phyloP scores from a whole-genome alignment of 2,113 vertebrate species.

The Zosterops hypoxanthus region DNA sequence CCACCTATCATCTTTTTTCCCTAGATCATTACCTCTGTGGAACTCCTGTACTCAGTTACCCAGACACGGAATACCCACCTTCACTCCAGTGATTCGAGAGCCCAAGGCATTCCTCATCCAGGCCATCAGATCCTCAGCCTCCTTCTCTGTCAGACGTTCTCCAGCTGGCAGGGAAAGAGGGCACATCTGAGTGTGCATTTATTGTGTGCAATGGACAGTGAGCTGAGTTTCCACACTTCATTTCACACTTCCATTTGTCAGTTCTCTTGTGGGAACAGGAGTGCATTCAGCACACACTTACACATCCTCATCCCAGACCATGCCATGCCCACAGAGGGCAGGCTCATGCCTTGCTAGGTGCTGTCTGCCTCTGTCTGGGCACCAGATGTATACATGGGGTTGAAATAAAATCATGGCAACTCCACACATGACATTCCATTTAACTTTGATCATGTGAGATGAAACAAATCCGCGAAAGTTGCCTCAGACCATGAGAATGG shows the following conservation, averaged over 20 bases:
- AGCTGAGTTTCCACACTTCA: background rate
- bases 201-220: background rate
- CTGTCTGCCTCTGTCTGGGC: background rate
- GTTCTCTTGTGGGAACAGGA: background rate
- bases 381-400: background rate
- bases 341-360: background rate
- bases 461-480: background rate
- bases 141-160: constrained; percentile 83
- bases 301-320: fast-evolving
- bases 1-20: background rate
- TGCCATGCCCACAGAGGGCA: background rate
- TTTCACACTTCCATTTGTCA: background rate
- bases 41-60: background rate
- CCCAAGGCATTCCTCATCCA: constrained; percentile 94
- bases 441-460: background rate
- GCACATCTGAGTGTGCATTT: background rate
- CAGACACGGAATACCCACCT: constrained; percentile 74
- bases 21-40: fast-evolving
- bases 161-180: constrained; percentile 66
- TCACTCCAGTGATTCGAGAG: constrained; percentile 84
- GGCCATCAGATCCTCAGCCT: constrained; percentile 87
- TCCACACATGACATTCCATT: background rate
- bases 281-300: background rate
- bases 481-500: background rate
- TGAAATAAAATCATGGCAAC: background rate